Percentiles rank a stretch among this genome's conserved stretches.
These are phyloP conservation scores for Psilanteris sp. DNA, from an alignment of 1,140 invertebrate species.

Conservation along the genomic window DNA sequence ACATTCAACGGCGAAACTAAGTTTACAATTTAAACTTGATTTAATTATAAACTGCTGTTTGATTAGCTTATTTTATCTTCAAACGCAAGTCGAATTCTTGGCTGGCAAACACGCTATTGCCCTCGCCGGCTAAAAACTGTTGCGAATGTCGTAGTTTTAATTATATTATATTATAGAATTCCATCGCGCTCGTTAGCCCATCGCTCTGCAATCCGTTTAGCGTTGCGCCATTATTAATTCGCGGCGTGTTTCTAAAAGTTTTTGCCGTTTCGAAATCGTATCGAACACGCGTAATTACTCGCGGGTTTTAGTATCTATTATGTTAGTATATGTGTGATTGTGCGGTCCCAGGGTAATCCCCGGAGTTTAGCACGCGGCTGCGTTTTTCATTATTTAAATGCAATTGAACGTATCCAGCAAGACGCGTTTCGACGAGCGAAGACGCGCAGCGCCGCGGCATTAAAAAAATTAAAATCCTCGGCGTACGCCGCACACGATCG, in stretches of 20 bases:
- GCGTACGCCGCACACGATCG: conserved; percentile 8
- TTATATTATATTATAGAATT: conserved; percentile 50
- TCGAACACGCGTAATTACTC: conserved; percentile 20
- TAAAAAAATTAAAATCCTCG: too few species aligned
- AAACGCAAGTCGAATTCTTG: conserved; percentile 52
- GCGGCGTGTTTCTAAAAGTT: conserved; percentile 11
- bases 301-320: conserved; percentile 42
- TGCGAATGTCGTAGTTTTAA: conserved; percentile 41
- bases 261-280: conserved; percentile 20
- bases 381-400: too few species aligned
- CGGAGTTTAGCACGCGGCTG: too few species aligned
- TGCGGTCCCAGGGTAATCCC: too few species aligned
- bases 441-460: too few species aligned
- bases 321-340: conserved; percentile 44
- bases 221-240: conserved; percentile 22
- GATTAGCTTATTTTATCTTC: conserved; percentile 59
- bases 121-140: conserved; percentile 22
- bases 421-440: too few species aligned
- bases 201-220: conserved; percentile 22
- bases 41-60: conserved; percentile 58
- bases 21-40: conserved; percentile 63
- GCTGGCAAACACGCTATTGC: conserved; percentile 18
- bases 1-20: conserved; percentile 47
- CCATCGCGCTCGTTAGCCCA: conserved; percentile 11
- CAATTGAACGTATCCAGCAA: too few species aligned